phyloP scores from a whole-genome alignment of 2,888 invertebrate species.

The Anorthoa munda region DNA sequence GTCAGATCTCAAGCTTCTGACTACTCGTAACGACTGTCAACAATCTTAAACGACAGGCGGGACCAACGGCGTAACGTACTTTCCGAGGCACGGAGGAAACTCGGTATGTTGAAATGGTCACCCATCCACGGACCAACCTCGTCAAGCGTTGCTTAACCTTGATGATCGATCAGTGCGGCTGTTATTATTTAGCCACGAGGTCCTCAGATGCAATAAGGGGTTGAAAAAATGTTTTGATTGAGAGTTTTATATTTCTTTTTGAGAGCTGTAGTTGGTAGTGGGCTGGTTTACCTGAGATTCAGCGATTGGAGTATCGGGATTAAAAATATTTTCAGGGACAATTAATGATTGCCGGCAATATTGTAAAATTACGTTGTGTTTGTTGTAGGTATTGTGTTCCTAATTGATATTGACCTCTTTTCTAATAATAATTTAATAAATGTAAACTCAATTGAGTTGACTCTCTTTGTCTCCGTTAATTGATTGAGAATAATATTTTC shows the following conservation, averaged over 20 bases:
- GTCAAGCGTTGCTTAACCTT: no score
- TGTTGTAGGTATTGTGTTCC: neutral
- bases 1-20: no score
- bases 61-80: no score
- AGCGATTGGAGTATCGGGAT: neutral
- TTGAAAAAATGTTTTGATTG: neutral
- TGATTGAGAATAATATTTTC: conserved; percentile 8
- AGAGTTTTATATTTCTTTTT: neutral
- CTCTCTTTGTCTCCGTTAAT: conserved; percentile 10
- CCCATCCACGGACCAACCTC: no score
- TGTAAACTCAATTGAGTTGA: conserved; percentile 20
- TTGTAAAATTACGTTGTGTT: neutral
- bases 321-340: neutral
- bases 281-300: no score
- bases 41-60: no score
- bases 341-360: neutral
- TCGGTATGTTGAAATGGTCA: no score
- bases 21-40: no score
- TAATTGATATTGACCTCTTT: conserved; percentile 3
- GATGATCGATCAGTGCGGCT: no score
- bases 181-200: no score
- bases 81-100: no score
- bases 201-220: neutral
- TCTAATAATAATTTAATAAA: conserved; percentile 20
- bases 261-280: no score